These are phyloP conservation scores for Montifringilla adamsi DNA, from an alignment of 2,113 vertebrate species.

Conservation along the genomic window DNA sequence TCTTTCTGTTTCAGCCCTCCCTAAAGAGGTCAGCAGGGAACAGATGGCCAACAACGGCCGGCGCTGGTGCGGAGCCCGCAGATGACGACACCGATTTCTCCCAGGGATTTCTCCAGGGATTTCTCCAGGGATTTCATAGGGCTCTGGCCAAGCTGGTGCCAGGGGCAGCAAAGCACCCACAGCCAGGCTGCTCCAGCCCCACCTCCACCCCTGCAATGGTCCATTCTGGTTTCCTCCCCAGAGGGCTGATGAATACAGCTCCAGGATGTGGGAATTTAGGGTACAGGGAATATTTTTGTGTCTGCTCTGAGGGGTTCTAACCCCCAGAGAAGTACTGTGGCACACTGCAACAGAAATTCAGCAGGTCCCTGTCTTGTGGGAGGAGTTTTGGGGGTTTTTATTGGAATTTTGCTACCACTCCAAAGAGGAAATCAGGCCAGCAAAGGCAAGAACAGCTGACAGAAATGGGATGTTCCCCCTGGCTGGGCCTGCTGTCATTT, in stretches of 20 bases:
- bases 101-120: background rate
- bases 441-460: background rate
- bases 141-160: background rate
- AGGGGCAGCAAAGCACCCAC: background rate
- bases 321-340: too few species aligned
- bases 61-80: background rate
- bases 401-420: background rate
- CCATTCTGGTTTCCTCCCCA: background rate
- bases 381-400: too few species aligned
- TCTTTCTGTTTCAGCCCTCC: background rate
- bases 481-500: background rate
- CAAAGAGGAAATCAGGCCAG: background rate
- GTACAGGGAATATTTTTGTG: too few species aligned
- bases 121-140: background rate
- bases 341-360: too few species aligned
- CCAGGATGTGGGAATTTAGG: too few species aligned
- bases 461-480: background rate
- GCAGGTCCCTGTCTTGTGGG: too few species aligned
- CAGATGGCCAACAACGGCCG: conserved; percentile 1
- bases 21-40: conserved; percentile 33
- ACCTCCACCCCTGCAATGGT: background rate
- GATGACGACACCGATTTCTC: background rate
- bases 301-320: too few species aligned
- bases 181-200: background rate
- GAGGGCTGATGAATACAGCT: too few species aligned